phyloP scores from a whole-genome alignment of 2,113 vertebrate species.

The Numida meleagris region DNA sequence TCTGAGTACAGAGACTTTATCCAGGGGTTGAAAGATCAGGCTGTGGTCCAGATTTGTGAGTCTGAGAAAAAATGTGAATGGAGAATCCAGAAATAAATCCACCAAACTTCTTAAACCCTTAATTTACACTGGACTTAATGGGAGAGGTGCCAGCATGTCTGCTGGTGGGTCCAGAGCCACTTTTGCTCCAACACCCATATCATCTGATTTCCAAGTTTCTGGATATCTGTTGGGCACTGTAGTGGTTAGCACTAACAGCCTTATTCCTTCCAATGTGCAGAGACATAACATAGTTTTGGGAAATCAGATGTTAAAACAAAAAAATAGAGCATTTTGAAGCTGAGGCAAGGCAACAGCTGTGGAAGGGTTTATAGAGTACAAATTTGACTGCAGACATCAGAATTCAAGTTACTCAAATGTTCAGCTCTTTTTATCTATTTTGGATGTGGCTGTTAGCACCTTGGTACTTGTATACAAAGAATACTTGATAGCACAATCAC shows the following conservation, averaged over 20 bases:
- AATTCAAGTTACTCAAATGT: neutral
- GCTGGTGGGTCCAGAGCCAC: neutral
- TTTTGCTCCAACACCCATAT: neutral
- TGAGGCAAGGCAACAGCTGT: neutral
- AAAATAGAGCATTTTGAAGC: neutral
- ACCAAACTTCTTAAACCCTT: neutral
- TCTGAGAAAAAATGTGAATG: neutral
- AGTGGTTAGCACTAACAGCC: neutral
- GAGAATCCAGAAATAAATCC: neutral
- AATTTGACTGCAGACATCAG: neutral
- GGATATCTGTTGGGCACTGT: neutral
- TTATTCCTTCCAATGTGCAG: neutral
- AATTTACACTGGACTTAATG: neutral
- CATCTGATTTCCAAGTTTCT: neutral
- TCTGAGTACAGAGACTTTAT: neutral
- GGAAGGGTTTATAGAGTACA: neutral
- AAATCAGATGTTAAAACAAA: neutral
- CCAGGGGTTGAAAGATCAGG: neutral
- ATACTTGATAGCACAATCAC: slow-evolving; percentile 43
- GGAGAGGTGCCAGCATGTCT: neutral
- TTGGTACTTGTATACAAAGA: neutral
- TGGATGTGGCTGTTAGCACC: neutral
- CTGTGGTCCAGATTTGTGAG: neutral
- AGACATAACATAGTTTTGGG: neutral
- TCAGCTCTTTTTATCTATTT: slow-evolving; percentile 32